Evolutionary conservation across 2,113 vertebrate species (phyloP).

Genomic region (Pelmatolapia mariae): DNA sequence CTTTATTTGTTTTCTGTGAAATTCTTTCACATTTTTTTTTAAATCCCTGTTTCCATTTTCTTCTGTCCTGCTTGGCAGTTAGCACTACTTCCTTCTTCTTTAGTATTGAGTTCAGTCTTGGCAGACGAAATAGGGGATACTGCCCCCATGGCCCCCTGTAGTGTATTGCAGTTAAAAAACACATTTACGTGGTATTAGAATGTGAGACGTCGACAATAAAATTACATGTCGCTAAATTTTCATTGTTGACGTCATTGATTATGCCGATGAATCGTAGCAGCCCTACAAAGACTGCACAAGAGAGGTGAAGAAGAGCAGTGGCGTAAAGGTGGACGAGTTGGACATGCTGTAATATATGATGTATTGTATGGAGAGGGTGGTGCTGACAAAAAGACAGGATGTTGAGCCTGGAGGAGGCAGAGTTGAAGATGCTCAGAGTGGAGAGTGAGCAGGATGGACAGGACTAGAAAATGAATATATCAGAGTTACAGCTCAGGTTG

Average conservation of each 20-base stretch:
- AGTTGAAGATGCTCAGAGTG: background rate
- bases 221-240: background rate
- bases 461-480: background rate
- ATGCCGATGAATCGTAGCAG: background rate
- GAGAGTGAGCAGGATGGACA: background rate
- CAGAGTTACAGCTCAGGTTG: background rate
- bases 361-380: background rate
- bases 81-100: background rate
- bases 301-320: background rate
- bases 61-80: background rate
- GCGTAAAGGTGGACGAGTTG: background rate
- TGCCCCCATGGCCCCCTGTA: background rate
- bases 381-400: background rate
- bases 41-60: background rate
- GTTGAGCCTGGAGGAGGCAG: background rate
- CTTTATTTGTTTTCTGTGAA: background rate
- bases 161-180: background rate
- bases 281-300: background rate
- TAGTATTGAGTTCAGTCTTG: background rate
- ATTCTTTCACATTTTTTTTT: background rate
- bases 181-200: background rate
- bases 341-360: background rate
- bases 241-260: background rate
- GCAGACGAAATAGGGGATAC: background rate
- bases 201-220: background rate